Evolutionary conservation across 2,888 invertebrate genomes (phyloP), one percentile per base, ranked within the genome.

Genomic region (Parnassius smintheus): DNA sequence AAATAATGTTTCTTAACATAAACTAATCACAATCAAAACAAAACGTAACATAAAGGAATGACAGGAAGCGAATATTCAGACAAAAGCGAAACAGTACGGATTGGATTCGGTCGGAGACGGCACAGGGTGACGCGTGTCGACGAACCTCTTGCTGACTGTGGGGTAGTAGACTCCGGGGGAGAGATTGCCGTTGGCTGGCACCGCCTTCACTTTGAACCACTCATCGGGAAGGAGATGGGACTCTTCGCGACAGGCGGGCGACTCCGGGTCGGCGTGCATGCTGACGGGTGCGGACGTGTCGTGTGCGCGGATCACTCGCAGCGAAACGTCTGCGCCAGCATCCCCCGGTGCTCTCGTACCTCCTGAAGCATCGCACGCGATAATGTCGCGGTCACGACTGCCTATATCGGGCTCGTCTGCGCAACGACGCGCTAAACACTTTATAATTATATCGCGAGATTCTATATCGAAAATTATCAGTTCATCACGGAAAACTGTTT

Each of bases 311-410:
- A 69, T 80, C 80, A 79, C 77, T 75, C 71, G 75, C 75, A 70
- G 78, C 78, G 77, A 75, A 75, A 69, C 75, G 80, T 86, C 76
- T 86, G 85, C 78, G 80, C 77, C 77, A 72, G 72, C 82, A 82
- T 81, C 88, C 88, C 88, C 81, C 82, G 81, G 72, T 61, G 70
- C 72, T 75, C 72, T 75, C 82, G 82, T 78, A 77, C 80, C 85
- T 84, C 85, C 90, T 89, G 88, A 84, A 88, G 89, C 91, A 86
- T 85, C 88, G 86, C 82, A 75, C 85, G 85, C 88, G 90, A 87
- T 91, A 91, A 91, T 91, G 86, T 81, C 84, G 80, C 87, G 81
- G 78, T 91, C 91, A 91, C 91, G 91, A 91, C 87, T 82, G 86
- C 78, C 82, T 77, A 79, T 80, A 49, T 49, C 49, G 49, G 18